A percentile compares a stretch with the other conserved stretches of the same genome.
phyloP scores from a whole-genome alignment of 2,888 invertebrate genomes.

The Cosmorhoe ocellata region DNA sequence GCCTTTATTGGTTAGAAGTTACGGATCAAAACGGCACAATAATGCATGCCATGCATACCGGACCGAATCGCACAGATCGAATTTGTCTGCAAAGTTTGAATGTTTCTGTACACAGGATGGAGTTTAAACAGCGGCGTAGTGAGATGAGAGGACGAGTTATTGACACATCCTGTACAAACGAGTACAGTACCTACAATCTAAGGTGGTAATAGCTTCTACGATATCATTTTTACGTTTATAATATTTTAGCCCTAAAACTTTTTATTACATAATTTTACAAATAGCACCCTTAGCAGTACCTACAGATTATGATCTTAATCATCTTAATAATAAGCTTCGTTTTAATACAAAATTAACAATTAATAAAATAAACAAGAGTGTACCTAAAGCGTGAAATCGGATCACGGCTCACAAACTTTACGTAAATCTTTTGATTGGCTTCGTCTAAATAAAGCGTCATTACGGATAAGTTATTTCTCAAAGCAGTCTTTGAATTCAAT shows the following conservation, averaged over 20 bases:
- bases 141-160: constrained; percentile 50
- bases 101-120: constrained; percentile 64
- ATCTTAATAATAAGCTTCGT: not conserved
- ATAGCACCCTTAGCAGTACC: no score
- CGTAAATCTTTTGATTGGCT: constrained; percentile 51
- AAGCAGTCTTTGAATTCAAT: constrained; percentile 24
- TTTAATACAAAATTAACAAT: constrained; percentile 59
- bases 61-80: constrained; percentile 72
- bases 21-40: constrained; percentile 44
- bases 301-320: no score
- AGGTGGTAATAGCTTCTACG: no score
- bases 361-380: constrained; percentile 50
- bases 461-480: constrained; percentile 9
- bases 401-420: constrained; percentile 49
- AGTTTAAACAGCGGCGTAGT: constrained; percentile 58
- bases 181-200: no score
- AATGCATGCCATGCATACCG: constrained; percentile 47
- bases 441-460: constrained; percentile 39
- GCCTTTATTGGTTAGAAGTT: constrained; percentile 36
- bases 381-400: constrained; percentile 61
- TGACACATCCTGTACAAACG: constrained; percentile 37
- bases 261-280: no score
- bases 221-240: no score
- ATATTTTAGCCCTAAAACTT: no score
- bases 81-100: constrained; percentile 82